phyloP scores from a whole-genome alignment of 2,888 invertebrate genomes.

The Drosophila nr. medialis region DNA sequence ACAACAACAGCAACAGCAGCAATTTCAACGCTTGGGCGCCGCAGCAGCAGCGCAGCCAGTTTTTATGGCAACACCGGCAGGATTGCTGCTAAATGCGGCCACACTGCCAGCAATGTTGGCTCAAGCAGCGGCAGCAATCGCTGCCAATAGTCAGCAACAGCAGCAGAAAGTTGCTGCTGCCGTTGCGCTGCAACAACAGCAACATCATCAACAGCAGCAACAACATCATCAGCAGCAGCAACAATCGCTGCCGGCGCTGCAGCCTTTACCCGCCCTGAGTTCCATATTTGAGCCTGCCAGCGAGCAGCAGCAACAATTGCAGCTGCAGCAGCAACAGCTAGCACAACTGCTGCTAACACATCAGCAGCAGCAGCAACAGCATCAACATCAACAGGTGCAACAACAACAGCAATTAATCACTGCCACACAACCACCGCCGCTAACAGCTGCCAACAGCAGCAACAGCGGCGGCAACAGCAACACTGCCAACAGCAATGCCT shows the following conservation, averaged over 20 bases:
- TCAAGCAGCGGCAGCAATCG: slow-evolving; percentile 81
- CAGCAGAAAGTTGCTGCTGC: slow-evolving; percentile 63
- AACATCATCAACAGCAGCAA: slow-evolving; percentile 36
- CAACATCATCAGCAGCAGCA: slow-evolving; percentile 56
- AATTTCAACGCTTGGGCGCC: slow-evolving; percentile 74
- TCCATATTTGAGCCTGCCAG: slow-evolving; percentile 79
- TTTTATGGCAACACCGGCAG: slow-evolving; percentile 84
- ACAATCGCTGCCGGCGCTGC: slow-evolving; percentile 81
- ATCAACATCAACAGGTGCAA: slow-evolving; percentile 47
- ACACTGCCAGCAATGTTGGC: slow-evolving; percentile 84
- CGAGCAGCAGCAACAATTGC: slow-evolving; percentile 72
- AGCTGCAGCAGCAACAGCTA: slow-evolving; percentile 76
- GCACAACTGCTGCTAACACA: slow-evolving; percentile 66
- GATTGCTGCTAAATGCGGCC: slow-evolving; percentile 82
- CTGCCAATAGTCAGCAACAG: slow-evolving; percentile 77
- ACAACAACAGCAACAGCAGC: slow-evolving; percentile 81
- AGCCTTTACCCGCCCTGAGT: slow-evolving; percentile 83
- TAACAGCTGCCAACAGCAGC: slow-evolving; percentile 70
- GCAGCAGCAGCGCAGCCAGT: slow-evolving; percentile 82
- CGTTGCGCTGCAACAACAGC: slow-evolving; percentile 59
- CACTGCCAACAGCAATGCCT: slow-evolving; percentile 60
- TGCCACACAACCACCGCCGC: slow-evolving; percentile 80
- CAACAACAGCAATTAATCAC: slow-evolving; percentile 71
- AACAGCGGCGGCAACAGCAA: slow-evolving; percentile 50
- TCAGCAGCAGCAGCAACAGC: slow-evolving; percentile 49